Evolutionary conservation across 2,113 vertebrate species (phyloP), one percentile per base, ranked within the genome.

Genomic region (Ammodytes dubius): DNA sequence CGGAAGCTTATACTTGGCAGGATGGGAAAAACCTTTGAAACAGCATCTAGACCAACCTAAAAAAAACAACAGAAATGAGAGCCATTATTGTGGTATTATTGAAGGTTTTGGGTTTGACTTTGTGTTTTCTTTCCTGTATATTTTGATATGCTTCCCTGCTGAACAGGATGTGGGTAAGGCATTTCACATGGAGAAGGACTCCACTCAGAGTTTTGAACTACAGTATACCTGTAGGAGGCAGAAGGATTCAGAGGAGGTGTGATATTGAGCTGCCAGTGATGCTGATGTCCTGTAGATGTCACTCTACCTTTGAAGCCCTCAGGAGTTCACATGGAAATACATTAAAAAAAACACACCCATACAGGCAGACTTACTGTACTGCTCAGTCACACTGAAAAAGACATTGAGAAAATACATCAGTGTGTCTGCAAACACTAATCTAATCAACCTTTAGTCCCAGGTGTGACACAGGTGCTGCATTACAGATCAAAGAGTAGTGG

Each of bases 1-100:
- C 4, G 7, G 67, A 76, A 43, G 54, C 37, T 59, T 69, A 45
- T 47, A 52, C 75, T 79, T 79, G 56, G 71, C 60, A 76, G 61
- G 54, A 53, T 19, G 19, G 43, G 12, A 17, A 61, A 27, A 17
- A 43, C 5, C 52, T 70, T 74, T 59, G 60, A 68, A 82, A 56
- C 74, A 6, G 5, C 56, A 52, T 71, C 60, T 11, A 47, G 14
- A 47, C 15, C 19, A 59, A 69, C 3, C 52, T 19, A 43, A 53
- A 43, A n/a, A 43, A 53, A 43, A n/a, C 17, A 27, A 66, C 56
- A 60, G 39, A 54, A 59, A 67, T 12, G 61, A 7, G 19, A 64
- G 9, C 3, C 12, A 35, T 60, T 64, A 63, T 42, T 60, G 19
- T 65, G 35, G 39, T 43, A 2, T 50, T 49, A 49, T 54, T 77